Conservation (phyloP, 2,113 vertebrate species). For the Suncus etruscus region DNA sequence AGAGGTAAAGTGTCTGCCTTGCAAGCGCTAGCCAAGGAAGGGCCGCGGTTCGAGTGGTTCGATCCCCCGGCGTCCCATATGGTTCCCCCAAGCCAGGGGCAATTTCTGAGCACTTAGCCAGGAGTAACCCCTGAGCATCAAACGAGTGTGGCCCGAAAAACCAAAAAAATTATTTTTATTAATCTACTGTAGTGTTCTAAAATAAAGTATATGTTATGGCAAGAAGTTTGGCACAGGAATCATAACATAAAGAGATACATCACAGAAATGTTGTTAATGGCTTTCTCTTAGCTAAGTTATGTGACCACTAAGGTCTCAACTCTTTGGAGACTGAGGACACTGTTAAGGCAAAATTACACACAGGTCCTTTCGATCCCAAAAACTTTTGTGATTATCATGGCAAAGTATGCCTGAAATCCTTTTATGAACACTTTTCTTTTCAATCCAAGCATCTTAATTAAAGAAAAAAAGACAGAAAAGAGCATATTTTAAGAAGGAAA, state of each 20-base stretch:
- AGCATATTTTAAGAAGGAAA: neutral
- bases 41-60: too few relatives aligned
- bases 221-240: neutral
- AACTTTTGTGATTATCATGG: neutral
- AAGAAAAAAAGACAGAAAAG: neutral
- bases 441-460: too few relatives aligned
- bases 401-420: neutral
- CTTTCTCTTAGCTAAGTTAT: neutral
- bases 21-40: too few relatives aligned
- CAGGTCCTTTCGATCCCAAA: neutral
- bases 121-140: too few relatives aligned
- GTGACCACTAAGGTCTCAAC: neutral
- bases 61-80: too few relatives aligned
- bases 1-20: too few relatives aligned
- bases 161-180: too few relatives aligned
- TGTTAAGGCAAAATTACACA: neutral
- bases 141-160: too few relatives aligned
- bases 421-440: too few relatives aligned
- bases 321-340: neutral
- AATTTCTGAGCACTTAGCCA: too few relatives aligned
- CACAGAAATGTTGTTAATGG: neutral
- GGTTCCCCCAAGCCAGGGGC: too few relatives aligned
- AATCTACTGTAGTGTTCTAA: constrained; percentile 18
- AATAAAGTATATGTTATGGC: neutral
- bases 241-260: neutral